These are phyloP conservation scores for Cheilosia grossa DNA, from an alignment of 2,888 invertebrate species.

Conservation along the genomic window DNA sequence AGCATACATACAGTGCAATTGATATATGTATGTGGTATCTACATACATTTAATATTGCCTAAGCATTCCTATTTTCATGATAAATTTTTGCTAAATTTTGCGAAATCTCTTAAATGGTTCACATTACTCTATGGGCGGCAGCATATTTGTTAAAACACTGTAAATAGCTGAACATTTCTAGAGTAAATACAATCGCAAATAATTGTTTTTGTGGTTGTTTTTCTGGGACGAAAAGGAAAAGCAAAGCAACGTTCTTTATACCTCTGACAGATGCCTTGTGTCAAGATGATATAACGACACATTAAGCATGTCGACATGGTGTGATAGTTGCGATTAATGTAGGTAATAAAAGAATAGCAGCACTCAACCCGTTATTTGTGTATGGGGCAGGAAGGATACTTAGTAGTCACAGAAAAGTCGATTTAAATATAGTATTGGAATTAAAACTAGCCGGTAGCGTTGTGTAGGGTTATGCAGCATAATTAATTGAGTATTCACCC, in stretches of 20 bases:
- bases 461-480: no score
- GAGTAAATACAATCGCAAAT: slow-evolving; percentile 64
- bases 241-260: slow-evolving; percentile 35
- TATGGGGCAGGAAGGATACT: slow-evolving; percentile 11
- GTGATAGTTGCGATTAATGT: slow-evolving; percentile 63
- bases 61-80: slow-evolving; percentile 22
- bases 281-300: slow-evolving; percentile 66
- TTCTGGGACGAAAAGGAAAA: slow-evolving; percentile 13
- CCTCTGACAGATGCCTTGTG: slow-evolving; percentile 54
- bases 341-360: slow-evolving; percentile 43
- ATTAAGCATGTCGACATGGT: slow-evolving; percentile 61
- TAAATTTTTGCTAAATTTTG: slow-evolving; percentile 44
- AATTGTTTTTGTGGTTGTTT: slow-evolving; percentile 63
- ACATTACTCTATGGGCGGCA: slow-evolving; percentile 49
- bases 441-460: no score
- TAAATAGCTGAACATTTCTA: slow-evolving; percentile 49
- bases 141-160: slow-evolving; percentile 57
- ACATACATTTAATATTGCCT: slow-evolving; percentile 15
- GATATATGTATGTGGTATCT: not conserved
- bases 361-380: slow-evolving; percentile 36
- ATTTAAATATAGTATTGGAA: not conserved
- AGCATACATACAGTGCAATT: not conserved
- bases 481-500: no score
- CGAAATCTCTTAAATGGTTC: slow-evolving; percentile 44
- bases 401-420: not conserved